A percentile compares a stretch with the other conserved stretches of the same genome.
Conservation (phyloP, 2,888 invertebrate genomes). For the Lymantria monacha region DNA sequence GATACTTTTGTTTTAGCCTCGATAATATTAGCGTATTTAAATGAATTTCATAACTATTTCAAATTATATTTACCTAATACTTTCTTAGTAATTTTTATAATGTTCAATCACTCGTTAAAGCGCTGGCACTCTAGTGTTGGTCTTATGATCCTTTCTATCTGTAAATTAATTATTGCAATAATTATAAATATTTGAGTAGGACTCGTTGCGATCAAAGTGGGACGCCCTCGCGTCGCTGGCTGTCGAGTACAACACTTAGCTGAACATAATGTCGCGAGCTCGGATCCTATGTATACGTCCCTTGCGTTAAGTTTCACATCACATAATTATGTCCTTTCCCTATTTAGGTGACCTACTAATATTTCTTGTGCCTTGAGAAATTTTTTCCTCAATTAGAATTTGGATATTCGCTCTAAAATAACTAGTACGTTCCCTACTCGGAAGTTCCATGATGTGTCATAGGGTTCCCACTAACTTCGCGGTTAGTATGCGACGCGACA, state of each 20-base stretch:
- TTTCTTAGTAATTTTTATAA: constrained; percentile 79
- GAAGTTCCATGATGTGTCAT: constrained; percentile 32
- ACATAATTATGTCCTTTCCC: constrained; percentile 29
- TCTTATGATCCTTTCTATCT: constrained; percentile 69
- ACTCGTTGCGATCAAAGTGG: constrained; percentile 42
- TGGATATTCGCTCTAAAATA: constrained; percentile 45
- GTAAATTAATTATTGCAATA: constrained; percentile 66
- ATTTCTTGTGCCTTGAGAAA: constrained; percentile 77
- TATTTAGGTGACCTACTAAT: constrained; percentile 53
- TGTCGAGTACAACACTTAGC: constrained; percentile 51
- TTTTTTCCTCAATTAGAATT: constrained; percentile 42
- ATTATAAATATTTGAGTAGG: constrained; percentile 41
- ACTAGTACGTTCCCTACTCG: constrained; percentile 36
- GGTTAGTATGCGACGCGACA: constrained; percentile 63
- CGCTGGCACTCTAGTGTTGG: constrained; percentile 81
- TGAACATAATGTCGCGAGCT: constrained; percentile 45
- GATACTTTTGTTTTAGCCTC: constrained; percentile 78
- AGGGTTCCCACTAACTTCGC: constrained; percentile 38
- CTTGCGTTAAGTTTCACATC: constrained; percentile 8
- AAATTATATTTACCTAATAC: constrained; percentile 80
- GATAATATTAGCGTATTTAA: constrained; percentile 77
- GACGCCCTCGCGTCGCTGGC: constrained; percentile 48
- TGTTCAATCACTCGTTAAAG: constrained; percentile 80
- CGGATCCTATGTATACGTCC: constrained; percentile 34
- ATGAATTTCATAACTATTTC: constrained; percentile 78